Conservation (phyloP, 2,113 vertebrate species). For the human (Homo sapiens) region GRCh38 chr6:102669501-102670000, state of each 20-base stretch:
- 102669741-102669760: slow-evolving; percentile 67
- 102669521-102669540: not conserved
- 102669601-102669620: slow-evolving; percentile 39
- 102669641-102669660: slow-evolving; percentile 29
- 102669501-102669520: slow-evolving; percentile 37
- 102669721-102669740: slow-evolving; percentile 54
- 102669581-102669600: slow-evolving; percentile 65
- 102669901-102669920: slow-evolving; percentile 33
- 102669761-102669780: slow-evolving; percentile 53
- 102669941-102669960: not conserved
- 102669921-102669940: not conserved
- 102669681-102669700: slow-evolving; percentile 3
- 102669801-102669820: slow-evolving; percentile 58
- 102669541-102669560: slow-evolving; percentile 61
- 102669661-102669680: slow-evolving; percentile 48
- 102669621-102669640: slow-evolving; percentile 36
- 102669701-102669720: slow-evolving; percentile 55
- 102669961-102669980: not conserved
- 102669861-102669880: slow-evolving; percentile 48
- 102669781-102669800: slow-evolving; percentile 56
- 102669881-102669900: not conserved
- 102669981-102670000: not conserved
- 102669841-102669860: slow-evolving; percentile 6
- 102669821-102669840: slow-evolving; percentile 52
- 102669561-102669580: slow-evolving; percentile 69